Evolutionary conservation across 2,113 vertebrate species (phyloP).

Genomic region (Petromus typicus): DNA sequence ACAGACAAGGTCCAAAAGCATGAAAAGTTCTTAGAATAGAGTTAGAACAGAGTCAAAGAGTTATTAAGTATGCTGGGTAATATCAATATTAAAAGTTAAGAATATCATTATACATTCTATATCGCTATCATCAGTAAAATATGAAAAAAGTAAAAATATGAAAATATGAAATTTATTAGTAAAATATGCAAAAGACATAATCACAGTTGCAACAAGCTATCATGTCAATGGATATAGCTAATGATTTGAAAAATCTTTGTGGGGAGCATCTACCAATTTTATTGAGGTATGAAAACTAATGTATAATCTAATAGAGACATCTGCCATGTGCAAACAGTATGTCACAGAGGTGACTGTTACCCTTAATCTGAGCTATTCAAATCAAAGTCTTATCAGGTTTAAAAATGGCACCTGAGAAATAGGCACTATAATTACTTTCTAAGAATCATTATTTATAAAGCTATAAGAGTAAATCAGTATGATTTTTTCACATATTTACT

Average conservation of each 20-base stretch:
- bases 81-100: background rate
- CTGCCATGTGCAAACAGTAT: background rate
- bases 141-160: too few species aligned
- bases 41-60: too few species aligned
- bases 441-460: background rate
- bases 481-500: background rate
- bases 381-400: background rate
- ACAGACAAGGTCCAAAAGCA: background rate
- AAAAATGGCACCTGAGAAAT: background rate
- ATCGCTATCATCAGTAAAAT: background rate
- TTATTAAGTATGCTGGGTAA: background rate
- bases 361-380: background rate
- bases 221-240: background rate
- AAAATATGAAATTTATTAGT: background rate
- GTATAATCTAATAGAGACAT: background rate
- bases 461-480: background rate
- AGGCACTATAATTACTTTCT: background rate
- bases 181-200: background rate
- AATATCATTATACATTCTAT: background rate
- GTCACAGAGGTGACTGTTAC: background rate
- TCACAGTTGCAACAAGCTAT: background rate
- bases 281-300: slow-evolving; percentile 8
- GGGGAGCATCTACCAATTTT: background rate
- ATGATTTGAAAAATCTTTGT: background rate
- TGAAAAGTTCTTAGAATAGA: background rate